These are phyloP conservation scores for Machimus rusticus DNA, from an alignment of 2,888 invertebrate species.

Conservation along the genomic window DNA sequence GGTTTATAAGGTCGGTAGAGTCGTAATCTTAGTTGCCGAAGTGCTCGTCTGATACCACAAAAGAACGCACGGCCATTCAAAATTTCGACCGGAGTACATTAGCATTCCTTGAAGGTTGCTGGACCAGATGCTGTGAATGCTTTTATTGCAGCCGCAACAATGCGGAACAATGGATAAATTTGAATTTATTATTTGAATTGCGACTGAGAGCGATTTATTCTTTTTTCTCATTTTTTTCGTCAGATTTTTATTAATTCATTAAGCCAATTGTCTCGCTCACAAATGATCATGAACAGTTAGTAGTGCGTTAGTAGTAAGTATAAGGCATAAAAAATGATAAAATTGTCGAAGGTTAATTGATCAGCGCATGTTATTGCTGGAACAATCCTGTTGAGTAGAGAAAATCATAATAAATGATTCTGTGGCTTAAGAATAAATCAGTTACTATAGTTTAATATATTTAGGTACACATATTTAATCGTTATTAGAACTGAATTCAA, in stretches of 20 bases:
- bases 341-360: not conserved
- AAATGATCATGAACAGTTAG: not conserved
- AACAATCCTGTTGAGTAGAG: not conserved
- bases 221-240: not conserved
- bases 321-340: not conserved
- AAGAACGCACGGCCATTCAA: not conserved
- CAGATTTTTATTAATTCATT: not conserved
- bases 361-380: not conserved
- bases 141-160: not conserved
- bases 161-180: not conserved
- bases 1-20: not conserved
- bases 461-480: too few relatives aligned
- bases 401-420: not conserved
- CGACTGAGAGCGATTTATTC: not conserved
- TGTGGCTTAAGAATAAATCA: not conserved
- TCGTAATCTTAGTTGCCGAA: not conserved
- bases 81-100: not conserved
- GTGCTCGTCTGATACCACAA: not conserved
- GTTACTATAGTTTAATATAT: too few relatives aligned
- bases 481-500: too few relatives aligned
- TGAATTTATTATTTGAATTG: not conserved
- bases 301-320: not conserved
- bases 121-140: not conserved
- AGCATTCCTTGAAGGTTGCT: not conserved
- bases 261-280: not conserved